Evolutionary conservation across 2,113 vertebrate genomes (phyloP).

Genomic region (Daphoenositta chrysoptera): DNA sequence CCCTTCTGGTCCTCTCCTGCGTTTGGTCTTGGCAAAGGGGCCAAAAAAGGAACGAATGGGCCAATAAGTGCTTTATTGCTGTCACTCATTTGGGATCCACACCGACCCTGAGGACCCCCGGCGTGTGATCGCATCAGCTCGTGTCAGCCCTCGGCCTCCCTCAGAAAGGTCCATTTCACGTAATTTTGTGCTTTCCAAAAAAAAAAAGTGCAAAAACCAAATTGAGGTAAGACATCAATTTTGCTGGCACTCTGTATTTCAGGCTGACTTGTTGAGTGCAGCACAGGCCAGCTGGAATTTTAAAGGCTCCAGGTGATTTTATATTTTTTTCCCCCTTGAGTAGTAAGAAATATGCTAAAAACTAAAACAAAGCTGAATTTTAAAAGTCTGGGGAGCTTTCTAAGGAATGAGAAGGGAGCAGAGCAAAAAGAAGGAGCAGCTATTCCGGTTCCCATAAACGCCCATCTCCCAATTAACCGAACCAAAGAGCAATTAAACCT

Average conservation of each 20-base stretch:
- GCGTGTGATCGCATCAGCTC: not conserved
- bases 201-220: not conserved
- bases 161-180: not conserved
- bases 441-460: accelerated
- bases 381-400: not conserved
- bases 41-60: not conserved
- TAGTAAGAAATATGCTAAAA: not conserved
- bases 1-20: not conserved
- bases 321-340: not conserved
- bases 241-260: slow-evolving; percentile 28
- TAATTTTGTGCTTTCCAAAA: not conserved
- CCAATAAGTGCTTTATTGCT: not conserved
- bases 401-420: not conserved
- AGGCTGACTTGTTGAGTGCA: not conserved
- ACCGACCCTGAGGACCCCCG: not conserved
- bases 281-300: not conserved
- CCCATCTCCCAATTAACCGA: not conserved
- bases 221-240: not conserved
- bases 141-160: not conserved
- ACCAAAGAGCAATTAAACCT: not conserved
- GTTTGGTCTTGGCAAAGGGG: not conserved
- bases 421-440: not conserved
- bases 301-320: slow-evolving; percentile 7
- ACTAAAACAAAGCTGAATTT: not conserved
- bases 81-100: not conserved